Conservation (phyloP, 1,140 invertebrate species). For the Pygmarrhopalites habei region DNA sequence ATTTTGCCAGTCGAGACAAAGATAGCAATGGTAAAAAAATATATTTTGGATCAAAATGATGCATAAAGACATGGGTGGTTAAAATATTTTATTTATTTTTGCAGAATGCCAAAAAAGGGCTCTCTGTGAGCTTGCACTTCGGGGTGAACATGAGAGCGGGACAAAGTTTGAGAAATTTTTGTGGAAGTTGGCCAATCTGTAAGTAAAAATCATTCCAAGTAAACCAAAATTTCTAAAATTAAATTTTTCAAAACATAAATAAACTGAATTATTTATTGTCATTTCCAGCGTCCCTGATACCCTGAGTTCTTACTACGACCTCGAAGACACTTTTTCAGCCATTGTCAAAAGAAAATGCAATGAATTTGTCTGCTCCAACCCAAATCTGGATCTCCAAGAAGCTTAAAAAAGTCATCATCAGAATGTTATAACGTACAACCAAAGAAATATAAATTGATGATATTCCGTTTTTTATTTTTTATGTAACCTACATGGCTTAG, state of each 20-base stretch:
- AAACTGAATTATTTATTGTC: constrained; percentile 1
- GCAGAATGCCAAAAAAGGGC: constrained; percentile 33
- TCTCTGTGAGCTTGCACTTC: constrained; percentile 33
- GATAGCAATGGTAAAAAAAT: too few species aligned
- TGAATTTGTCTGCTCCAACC: constrained; percentile 25
- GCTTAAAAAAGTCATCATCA: background rate
- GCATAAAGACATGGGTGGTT: too few species aligned
- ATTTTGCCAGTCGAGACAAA: constrained; percentile 28
- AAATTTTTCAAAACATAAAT: background rate
- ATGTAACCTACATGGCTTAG: too few species aligned
- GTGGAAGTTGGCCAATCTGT: constrained; percentile 37
- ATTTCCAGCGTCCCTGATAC: constrained; percentile 29
- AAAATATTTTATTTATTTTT: too few species aligned
- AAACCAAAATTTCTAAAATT: background rate
- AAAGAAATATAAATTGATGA: too few species aligned
- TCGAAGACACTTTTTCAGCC: constrained; percentile 34
- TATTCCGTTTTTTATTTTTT: too few species aligned
- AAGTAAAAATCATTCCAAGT: constrained; percentile 12
- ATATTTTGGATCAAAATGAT: too few species aligned
- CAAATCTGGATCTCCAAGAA: constrained; percentile 35
- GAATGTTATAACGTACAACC: too few species aligned
- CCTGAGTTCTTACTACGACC: constrained; percentile 32
- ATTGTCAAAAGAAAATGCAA: constrained; percentile 23
- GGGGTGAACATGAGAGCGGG: constrained; percentile 22
- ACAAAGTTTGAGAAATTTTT: constrained; percentile 37